Conservation (phyloP, 2,113 vertebrate genomes). For the Neomonachus schauinslandi region DNA sequence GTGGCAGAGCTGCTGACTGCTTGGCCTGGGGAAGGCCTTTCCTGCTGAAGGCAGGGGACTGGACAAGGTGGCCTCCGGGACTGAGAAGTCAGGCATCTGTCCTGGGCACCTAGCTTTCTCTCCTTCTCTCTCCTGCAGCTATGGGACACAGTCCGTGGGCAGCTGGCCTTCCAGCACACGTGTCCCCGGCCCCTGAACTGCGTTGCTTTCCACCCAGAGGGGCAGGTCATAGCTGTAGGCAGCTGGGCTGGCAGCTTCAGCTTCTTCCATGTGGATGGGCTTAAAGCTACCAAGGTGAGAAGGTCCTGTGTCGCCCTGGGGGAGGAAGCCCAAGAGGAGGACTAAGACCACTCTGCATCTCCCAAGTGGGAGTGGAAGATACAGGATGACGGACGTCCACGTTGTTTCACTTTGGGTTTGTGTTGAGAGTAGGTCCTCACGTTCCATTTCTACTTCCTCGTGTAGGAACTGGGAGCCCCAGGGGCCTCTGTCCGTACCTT, state of each 20-base stretch:
- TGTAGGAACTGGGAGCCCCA: slow-evolving; percentile 87
- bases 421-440: background rate
- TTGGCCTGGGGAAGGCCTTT: background rate
- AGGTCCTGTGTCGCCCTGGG: background rate
- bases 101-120: background rate
- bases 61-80: background rate
- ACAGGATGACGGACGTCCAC: background rate
- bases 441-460: background rate
- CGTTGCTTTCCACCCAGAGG: slow-evolving; percentile 89
- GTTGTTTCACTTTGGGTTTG: background rate
- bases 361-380: background rate
- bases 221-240: slow-evolving; percentile 87
- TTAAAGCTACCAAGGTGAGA: slow-evolving; percentile 68
- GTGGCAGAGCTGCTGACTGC: background rate
- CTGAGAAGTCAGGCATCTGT: background rate
- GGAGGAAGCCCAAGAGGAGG: background rate
- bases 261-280: slow-evolving; percentile 86
- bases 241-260: slow-evolving; percentile 89
- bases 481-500: slow-evolving; percentile 87
- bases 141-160: slow-evolving; percentile 87
- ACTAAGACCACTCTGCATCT: no score
- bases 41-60: background rate
- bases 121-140: slow-evolving; percentile 82
- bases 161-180: slow-evolving; percentile 77
- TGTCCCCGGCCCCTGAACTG: slow-evolving; percentile 88